A percentile compares a stretch with the other conserved stretches of the same genome.
Conservation (phyloP, 2,113 vertebrate species). For the Malurus elegans region DNA sequence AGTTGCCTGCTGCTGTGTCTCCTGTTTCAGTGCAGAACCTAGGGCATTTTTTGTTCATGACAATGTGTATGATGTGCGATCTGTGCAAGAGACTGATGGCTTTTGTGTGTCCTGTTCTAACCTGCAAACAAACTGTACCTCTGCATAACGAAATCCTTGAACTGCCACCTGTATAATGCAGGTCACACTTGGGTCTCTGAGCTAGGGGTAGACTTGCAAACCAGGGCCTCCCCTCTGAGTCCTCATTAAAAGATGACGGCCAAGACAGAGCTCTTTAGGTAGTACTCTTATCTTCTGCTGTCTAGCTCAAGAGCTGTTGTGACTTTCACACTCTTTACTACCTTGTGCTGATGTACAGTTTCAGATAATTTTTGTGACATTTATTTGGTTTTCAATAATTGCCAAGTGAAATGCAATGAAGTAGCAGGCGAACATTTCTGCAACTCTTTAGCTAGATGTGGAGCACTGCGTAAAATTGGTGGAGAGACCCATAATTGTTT, state of each 20-base stretch:
- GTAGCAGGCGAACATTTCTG: neutral
- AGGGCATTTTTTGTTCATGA: neutral
- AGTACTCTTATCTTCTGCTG: neutral
- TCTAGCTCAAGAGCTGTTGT: neutral
- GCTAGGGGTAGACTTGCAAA: neutral
- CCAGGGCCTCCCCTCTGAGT: neutral
- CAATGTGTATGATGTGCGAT: neutral
- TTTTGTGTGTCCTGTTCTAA: neutral
- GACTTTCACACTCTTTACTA: neutral
- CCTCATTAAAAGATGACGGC: neutral
- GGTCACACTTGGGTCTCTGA: accelerated
- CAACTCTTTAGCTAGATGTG: neutral
- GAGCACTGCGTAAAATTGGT: neutral
- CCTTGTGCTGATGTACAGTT: neutral
- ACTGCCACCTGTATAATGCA: neutral
- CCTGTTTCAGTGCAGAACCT: neutral
- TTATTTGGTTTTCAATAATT: neutral
- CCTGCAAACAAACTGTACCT: neutral
- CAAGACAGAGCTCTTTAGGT: neutral
- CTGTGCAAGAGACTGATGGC: neutral
- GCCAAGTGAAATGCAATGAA: neutral
- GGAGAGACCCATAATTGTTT: neutral
- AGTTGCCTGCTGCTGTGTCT: neutral
- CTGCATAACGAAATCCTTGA: neutral
- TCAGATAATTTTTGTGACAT: neutral